Conservation (phyloP, 2,113 vertebrate species). For the Blennius ocellaris region DNA sequence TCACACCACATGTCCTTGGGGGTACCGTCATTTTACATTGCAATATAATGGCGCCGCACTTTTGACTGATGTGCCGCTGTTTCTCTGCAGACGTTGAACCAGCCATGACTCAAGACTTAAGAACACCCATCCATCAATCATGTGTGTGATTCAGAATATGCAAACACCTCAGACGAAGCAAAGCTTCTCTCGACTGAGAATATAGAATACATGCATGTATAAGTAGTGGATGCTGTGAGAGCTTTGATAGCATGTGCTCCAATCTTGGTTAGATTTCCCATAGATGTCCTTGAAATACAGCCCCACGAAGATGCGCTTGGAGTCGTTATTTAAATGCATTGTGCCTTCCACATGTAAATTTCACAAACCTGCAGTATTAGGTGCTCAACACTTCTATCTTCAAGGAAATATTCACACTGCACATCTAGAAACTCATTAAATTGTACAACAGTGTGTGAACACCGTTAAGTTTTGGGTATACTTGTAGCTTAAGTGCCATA, state of each 20-base stretch:
- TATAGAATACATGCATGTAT: constrained; percentile 52
- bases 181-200: constrained; percentile 11
- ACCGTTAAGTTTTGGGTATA: constrained; percentile 2
- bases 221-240: constrained; percentile 19
- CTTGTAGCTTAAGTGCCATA: not conserved
- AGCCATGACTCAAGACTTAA: constrained; percentile 44
- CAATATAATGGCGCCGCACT: constrained; percentile 43
- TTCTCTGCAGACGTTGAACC: constrained; percentile 46
- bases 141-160: constrained; percentile 42
- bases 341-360: constrained; percentile 46
- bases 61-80: constrained; percentile 62
- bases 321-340: constrained; percentile 40
- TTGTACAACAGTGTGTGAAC: not conserved
- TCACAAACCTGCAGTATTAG: not conserved
- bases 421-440: not conserved
- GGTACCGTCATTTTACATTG: constrained; percentile 71
- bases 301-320: not conserved
- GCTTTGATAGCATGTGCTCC: constrained; percentile 30
- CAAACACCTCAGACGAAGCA: constrained; percentile 13
- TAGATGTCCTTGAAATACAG: constrained; percentile 34
- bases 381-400: constrained; percentile 25
- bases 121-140: constrained; percentile 59
- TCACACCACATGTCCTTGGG: constrained; percentile 65
- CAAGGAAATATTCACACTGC: constrained; percentile 11
- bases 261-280: constrained; percentile 27